Evolutionary conservation across 2,797 vertebrate species (phyloP).

Genomic region (Moxostoma hubbsi): DNA sequence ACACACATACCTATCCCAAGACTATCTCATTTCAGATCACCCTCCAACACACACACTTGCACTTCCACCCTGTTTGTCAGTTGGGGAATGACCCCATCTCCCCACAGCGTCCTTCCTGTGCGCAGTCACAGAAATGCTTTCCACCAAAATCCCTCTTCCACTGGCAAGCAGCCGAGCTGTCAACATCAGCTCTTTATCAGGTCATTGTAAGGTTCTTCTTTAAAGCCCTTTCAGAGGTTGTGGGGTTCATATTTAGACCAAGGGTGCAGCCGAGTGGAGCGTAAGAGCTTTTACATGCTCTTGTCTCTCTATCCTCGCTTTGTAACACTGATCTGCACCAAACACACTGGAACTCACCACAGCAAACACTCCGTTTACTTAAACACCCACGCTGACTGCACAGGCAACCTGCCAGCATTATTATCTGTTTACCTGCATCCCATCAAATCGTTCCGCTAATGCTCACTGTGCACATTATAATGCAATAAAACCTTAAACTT

Average conservation of each 20-base stretch:
- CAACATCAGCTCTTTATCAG: conserved; percentile 52
- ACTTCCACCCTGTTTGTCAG: conserved; percentile 33
- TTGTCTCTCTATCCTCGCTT: conserved; percentile 39
- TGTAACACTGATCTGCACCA: conserved; percentile 44
- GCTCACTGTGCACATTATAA: conserved; percentile 8
- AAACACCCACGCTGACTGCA: conserved; percentile 18
- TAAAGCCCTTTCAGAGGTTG: conserved; percentile 59
- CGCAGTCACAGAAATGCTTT: conserved; percentile 25
- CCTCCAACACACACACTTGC: conserved; percentile 10
- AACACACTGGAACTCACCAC: conserved; percentile 21
- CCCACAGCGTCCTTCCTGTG: conserved; percentile 41
- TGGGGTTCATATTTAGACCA: conserved; percentile 55
- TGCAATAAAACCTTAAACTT: conserved; percentile 10
- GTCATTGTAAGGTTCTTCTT: conserved; percentile 57
- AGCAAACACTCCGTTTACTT: conserved; percentile 40
- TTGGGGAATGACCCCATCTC: conserved; percentile 39
- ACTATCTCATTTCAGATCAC: conserved; percentile 23
- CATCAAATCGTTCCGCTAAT: neutral
- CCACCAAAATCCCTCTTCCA: conserved; percentile 32
- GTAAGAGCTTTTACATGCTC: conserved; percentile 52
- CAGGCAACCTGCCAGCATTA: conserved; percentile 27
- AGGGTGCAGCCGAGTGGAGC: conserved; percentile 33
- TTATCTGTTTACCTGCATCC: conserved; percentile 11
- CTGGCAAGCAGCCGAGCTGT: conserved; percentile 46
- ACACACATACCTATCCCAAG: conserved; percentile 17